These are phyloP conservation scores for Drosophila nigromelanica DNA, from an alignment of 1,140 invertebrate genomes.

Conservation along the genomic window DNA sequence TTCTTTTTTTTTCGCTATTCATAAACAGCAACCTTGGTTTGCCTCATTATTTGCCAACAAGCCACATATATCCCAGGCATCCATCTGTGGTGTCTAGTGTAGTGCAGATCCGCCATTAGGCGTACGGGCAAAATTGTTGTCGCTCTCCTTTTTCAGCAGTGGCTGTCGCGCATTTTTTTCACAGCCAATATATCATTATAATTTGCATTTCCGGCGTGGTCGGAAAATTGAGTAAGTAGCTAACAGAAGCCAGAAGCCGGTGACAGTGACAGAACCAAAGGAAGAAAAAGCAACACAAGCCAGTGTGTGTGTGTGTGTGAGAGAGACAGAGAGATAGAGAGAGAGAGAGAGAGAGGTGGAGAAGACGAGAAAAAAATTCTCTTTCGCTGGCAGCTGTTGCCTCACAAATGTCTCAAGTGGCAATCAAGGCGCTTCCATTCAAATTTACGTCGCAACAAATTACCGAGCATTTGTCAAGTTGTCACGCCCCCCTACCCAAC, in stretches of 20 bases:
- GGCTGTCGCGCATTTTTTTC: constrained; percentile 77
- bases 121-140: constrained; percentile 30
- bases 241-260: constrained; percentile 26
- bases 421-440: constrained; percentile 83
- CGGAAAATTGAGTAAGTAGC: constrained; percentile 75
- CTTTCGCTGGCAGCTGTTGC: constrained; percentile 78
- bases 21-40: neutral
- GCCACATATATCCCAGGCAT: neutral
- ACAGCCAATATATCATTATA: constrained; percentile 83
- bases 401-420: constrained; percentile 83
- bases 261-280: constrained; percentile 7
- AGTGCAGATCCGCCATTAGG: constrained; percentile 20
- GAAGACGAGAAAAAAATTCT: constrained; percentile 49
- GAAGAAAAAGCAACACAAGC: neutral
- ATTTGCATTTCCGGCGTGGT: constrained; percentile 78
- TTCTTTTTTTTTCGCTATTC: neutral
- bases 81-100: neutral
- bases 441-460: constrained; percentile 83
- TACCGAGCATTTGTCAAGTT: constrained; percentile 82
- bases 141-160: constrained; percentile 32
- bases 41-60: neutral
- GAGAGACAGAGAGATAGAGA: neutral
- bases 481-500: constrained; percentile 37
- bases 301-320: no score
- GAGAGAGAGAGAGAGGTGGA: no score